These are phyloP conservation scores for Protosalanx chinensis DNA, from an alignment of 2,797 vertebrate species.

Conservation along the genomic window DNA sequence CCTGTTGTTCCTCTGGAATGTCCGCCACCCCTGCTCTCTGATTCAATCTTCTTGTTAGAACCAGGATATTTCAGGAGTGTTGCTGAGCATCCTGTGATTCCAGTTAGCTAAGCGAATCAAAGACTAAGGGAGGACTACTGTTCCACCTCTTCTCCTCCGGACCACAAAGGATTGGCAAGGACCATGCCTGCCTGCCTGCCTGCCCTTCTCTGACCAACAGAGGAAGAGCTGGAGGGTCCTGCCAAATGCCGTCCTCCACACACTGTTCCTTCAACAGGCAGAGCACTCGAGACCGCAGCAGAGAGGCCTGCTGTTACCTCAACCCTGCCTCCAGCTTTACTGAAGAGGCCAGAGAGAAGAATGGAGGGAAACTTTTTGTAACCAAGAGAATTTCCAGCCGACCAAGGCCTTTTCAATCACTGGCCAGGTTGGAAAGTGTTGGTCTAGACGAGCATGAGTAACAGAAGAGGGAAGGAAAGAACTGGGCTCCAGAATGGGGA, in stretches of 20 bases:
- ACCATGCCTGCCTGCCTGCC: background rate
- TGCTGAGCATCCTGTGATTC: constrained; percentile 48
- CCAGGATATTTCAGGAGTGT: constrained; percentile 42
- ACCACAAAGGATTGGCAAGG: background rate
- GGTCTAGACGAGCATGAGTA: background rate
- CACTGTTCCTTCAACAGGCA: background rate
- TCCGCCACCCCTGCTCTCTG: constrained; percentile 1
- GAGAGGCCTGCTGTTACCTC: background rate
- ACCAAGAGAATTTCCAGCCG: background rate
- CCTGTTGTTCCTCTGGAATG: constrained; percentile 3
- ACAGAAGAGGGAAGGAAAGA: constrained; percentile 24
- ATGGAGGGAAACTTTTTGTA: background rate
- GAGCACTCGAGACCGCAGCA: background rate
- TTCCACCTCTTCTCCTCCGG: background rate
- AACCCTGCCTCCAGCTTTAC: background rate
- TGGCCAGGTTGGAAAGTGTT: background rate
- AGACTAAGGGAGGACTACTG: constrained; percentile 7
- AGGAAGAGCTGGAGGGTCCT: background rate
- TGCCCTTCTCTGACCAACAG: constrained; percentile 22
- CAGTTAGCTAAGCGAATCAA: constrained; percentile 49
- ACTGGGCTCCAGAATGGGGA: constrained; percentile 30
- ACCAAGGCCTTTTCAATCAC: background rate
- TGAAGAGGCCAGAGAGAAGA: background rate
- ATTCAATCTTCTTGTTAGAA: constrained; percentile 48
- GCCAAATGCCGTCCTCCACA: background rate